Evolutionary conservation across 2,888 invertebrate genomes (phyloP).

Genomic region (Standfussiana lucernea): DNA sequence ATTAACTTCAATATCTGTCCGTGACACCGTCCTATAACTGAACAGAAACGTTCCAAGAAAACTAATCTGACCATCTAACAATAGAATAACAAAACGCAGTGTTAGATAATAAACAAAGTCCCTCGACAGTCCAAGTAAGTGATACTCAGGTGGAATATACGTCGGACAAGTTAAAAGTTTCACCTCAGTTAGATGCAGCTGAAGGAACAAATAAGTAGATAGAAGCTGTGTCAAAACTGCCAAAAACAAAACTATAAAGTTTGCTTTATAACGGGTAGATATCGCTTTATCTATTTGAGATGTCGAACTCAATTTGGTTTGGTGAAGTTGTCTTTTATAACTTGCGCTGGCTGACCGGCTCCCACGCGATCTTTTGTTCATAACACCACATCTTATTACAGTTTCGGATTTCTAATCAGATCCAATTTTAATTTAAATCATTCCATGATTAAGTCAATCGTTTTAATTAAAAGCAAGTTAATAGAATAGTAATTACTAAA

Average conservation of each 20-base stretch:
- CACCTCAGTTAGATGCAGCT: conserved; percentile 85
- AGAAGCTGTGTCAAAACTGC: conserved; percentile 90
- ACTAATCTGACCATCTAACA: conserved; percentile 71
- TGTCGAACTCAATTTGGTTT: conserved; percentile 88
- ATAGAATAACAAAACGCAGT: conserved; percentile 66
- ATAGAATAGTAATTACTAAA: conserved; percentile 78
- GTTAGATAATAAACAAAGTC: conserved; percentile 80
- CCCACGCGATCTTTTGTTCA: conserved; percentile 69
- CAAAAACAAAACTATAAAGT: conserved; percentile 91
- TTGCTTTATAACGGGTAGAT: conserved; percentile 88
- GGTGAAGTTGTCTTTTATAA: conserved; percentile 79
- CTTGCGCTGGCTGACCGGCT: conserved; percentile 64
- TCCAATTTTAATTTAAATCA: conserved; percentile 64
- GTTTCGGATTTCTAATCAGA: conserved; percentile 71
- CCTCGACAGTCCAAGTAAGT: conserved; percentile 78
- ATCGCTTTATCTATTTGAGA: conserved; percentile 89
- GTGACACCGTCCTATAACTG: conserved; percentile 56
- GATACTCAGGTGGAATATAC: conserved; percentile 85
- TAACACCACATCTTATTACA: conserved; percentile 67
- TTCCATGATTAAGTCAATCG: conserved; percentile 72
- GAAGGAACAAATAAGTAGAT: conserved; percentile 90
- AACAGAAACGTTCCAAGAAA: conserved; percentile 48
- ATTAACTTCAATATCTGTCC: conserved; percentile 58
- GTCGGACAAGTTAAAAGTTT: conserved; percentile 88
- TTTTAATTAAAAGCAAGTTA: conserved; percentile 77